Conservation (phyloP, 1,140 invertebrate species). For the Chelonus insularis region DNA sequence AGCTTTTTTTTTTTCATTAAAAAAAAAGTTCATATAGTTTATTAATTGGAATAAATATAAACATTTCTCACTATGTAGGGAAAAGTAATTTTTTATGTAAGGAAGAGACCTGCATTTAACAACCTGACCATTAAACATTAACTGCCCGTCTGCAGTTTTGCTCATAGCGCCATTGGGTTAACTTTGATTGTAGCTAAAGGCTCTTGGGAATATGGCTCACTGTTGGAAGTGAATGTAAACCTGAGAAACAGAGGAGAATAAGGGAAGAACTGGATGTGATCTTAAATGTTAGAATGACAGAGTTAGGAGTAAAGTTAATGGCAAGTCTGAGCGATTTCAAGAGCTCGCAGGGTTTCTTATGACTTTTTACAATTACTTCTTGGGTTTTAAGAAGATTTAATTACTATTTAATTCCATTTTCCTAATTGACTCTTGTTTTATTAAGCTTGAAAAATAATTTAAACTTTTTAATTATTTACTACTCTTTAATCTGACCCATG, state of each 20-base stretch:
- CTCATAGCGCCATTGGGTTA: conserved; percentile 53
- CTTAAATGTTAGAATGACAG: conserved; percentile 44
- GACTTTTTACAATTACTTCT: conserved; percentile 57
- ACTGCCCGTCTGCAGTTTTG: conserved; percentile 53
- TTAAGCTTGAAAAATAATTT: conserved; percentile 43
- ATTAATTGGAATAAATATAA: too few species aligned
- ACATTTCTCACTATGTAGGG: too few species aligned
- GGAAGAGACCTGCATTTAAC: conserved; percentile 52
- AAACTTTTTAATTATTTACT: neutral
- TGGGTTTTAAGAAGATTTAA: conserved; percentile 42
- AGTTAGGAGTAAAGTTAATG: conserved; percentile 19
- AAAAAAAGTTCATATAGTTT: too few species aligned
- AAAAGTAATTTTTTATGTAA: too few species aligned
- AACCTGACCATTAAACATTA: conserved; percentile 56
- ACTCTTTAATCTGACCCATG: conserved; percentile 8
- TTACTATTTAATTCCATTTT: conserved; percentile 57
- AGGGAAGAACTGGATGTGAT: conserved; percentile 25
- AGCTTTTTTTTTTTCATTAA: too few species aligned
- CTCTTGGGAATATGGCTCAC: conserved; percentile 44
- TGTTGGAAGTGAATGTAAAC: conserved; percentile 1
- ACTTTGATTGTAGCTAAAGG: conserved; percentile 60
- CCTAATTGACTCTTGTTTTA: conserved; percentile 53
- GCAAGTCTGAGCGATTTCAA: conserved; percentile 21
- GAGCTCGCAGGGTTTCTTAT: conserved; percentile 43
- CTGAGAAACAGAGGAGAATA: conserved; percentile 1